Percentiles rank a stretch among this genome's conserved stretches.
Conservation (phyloP, 2,888 invertebrate genomes). For the Sphaerophoria rueppellii region DNA sequence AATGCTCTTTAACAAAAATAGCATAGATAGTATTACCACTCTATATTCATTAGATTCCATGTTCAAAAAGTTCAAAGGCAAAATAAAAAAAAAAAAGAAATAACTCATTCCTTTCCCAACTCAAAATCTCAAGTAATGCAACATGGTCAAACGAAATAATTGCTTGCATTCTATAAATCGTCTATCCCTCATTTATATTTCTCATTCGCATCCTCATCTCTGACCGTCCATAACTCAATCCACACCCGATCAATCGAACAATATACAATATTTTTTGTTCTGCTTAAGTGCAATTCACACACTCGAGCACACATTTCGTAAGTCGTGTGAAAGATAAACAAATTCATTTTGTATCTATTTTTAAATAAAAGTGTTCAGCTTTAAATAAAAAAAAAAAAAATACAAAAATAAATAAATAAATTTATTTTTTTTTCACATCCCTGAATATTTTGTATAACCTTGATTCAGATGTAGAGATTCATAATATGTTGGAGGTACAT, state of each 20-base stretch:
- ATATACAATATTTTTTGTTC: constrained; percentile 21
- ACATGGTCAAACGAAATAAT: too few relatives aligned
- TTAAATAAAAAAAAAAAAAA: neutral
- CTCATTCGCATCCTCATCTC: neutral
- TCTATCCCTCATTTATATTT: constrained; percentile 3
- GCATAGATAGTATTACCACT: too few relatives aligned
- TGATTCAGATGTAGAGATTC: constrained; percentile 51
- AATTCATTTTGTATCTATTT: constrained; percentile 50
- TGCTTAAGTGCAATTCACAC: constrained; percentile 61
- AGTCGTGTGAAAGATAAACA: constrained; percentile 48
- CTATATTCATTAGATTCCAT: too few relatives aligned
- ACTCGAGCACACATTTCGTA: constrained; percentile 52
- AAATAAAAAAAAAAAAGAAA: too few relatives aligned
- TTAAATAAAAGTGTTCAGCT: constrained; percentile 18
- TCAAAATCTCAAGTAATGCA: too few relatives aligned
- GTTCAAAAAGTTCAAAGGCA: too few relatives aligned
- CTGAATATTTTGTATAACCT: constrained; percentile 57
- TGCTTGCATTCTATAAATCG: constrained; percentile 25
- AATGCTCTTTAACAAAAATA: too few relatives aligned
- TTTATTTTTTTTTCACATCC: constrained; percentile 10
- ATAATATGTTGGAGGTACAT: neutral
- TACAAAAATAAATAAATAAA: neutral
- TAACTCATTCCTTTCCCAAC: too few relatives aligned
- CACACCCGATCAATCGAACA: constrained; percentile 49
- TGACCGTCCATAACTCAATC: constrained; percentile 51